Base-by-base conservation (phyloP, 1,140 invertebrate genomes). In the Rhizoglyphus robini region DNA sequence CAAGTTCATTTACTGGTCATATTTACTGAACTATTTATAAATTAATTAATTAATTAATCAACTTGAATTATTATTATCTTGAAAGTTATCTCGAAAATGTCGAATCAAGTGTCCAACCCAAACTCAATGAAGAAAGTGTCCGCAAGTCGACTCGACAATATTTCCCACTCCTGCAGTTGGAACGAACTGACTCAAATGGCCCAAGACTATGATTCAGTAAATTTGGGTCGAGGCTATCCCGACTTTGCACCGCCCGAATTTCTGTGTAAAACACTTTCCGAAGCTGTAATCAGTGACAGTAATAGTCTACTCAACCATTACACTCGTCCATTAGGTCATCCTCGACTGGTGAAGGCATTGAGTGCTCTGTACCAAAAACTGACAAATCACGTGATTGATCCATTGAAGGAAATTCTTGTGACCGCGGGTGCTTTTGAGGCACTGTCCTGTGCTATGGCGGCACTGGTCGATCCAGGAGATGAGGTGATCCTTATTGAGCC, bases 401-500 rank as follows among this genome's bases (percentile, higher is more conserved):
- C 90, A 2, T 77, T 84, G 49, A 87, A 80, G 68, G 90, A 98
- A 78, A 80, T 98, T 57, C 72, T 97, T 8, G 83, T 97, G 0
- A 92, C 90, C 0, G 77, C 80, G 63, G 96, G 96, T 41, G 96
- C 95, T 11, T 98, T 96, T 75, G 90, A 95, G 76, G 87, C 81
- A 4, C 75, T 94, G 0, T 94, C 84, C 75, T 86, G 83, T 68
- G 77, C 87, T 20, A 85, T 98, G 64, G 77, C 86, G 78, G 92
- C 92, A 29, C 83, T 90, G 72, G 83, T 94, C 8, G 85, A 86
- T 70, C 81, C 80, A 54, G 90, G 88, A 23, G 83, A 84, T 78
- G 91, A 98, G 76, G 78, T 93, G 67, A 94, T 97, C 67, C 90
- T 99, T 31, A 93, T 99, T 68, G 96, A 99, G 75, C 96, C 96